Percentiles rank a stretch among this genome's conserved stretches.
phyloP scores from a whole-genome alignment of 2,888 invertebrate species.

The Platynereis dumerilii region DNA sequence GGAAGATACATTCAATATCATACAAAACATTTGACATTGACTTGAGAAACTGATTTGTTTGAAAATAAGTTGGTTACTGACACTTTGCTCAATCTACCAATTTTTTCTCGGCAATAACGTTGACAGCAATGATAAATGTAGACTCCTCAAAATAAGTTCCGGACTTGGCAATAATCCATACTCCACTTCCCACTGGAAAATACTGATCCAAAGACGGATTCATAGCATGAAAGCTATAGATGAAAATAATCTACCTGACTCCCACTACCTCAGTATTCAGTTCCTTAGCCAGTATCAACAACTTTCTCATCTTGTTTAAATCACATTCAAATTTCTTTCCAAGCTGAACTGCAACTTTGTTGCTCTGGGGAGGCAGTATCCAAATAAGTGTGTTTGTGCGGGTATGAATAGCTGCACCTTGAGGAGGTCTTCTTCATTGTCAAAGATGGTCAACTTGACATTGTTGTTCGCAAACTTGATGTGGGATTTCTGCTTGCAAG shows the following conservation, averaged over 20 bases:
- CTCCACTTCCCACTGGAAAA: constrained; percentile 77
- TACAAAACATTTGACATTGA: too few species aligned
- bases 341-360: constrained; percentile 68
- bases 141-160: constrained; percentile 95
- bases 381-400: constrained; percentile 67
- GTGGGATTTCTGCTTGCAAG: constrained; percentile 91
- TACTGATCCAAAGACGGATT: constrained; percentile 79
- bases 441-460: constrained; percentile 88
- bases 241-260: constrained; percentile 66
- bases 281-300: constrained; percentile 73
- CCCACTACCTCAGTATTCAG: constrained; percentile 77
- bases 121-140: constrained; percentile 88
- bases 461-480: constrained; percentile 81
- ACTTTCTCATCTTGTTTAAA: constrained; percentile 64
- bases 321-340: constrained; percentile 93
- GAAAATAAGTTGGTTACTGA: too few species aligned
- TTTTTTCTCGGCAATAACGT: constrained; percentile 82
- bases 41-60: too few species aligned
- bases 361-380: constrained; percentile 68
- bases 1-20: too few species aligned
- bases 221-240: constrained; percentile 78
- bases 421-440: constrained; percentile 88
- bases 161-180: constrained; percentile 92
- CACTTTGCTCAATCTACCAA: constrained; percentile 54
- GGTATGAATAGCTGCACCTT: constrained; percentile 86